A percentile compares a stretch with the other conserved stretches of the same genome.
phyloP scores from a whole-genome alignment of 2,113 vertebrate species.

The Drymodes brunneopygia region DNA sequence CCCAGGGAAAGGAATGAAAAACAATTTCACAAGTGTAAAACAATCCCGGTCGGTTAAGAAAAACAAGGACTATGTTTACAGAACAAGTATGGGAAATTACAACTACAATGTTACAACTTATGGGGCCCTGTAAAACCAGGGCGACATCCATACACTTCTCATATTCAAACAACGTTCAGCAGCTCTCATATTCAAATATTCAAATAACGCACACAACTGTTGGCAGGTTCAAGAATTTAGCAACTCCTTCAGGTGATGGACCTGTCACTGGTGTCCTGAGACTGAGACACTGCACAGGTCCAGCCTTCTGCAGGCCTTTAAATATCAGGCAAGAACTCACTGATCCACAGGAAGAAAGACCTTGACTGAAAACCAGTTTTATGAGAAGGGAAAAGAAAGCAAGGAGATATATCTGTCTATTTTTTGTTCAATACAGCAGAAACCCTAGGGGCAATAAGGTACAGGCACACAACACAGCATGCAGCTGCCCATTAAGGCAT shows the following conservation, averaged over 20 bases:
- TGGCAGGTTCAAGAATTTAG: background rate
- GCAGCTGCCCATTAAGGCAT: background rate
- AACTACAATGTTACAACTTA: too few relatives aligned
- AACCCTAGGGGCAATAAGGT: fast-evolving
- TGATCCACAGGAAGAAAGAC: background rate
- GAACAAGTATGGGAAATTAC: too few relatives aligned
- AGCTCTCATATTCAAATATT: background rate
- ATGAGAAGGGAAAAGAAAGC: background rate
- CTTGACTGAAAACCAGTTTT: background rate
- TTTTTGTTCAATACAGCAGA: background rate
- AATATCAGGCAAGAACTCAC: background rate
- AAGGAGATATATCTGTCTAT: fast-evolving
- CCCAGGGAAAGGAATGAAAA: too few relatives aligned
- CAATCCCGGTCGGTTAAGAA: too few relatives aligned
- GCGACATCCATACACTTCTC: background rate
- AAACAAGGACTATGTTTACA: too few relatives aligned
- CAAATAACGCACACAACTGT: background rate
- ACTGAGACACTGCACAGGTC: fast-evolving
- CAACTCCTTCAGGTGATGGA: background rate
- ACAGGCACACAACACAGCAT: background rate
- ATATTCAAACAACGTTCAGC: background rate
- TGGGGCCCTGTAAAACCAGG: too few relatives aligned
- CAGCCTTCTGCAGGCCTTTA: background rate
- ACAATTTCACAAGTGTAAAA: too few relatives aligned
- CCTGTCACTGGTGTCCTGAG: fast-evolving